Conservation (phyloP, 64 coral and sea anemone species). For the Trachythela sp. region DNA sequence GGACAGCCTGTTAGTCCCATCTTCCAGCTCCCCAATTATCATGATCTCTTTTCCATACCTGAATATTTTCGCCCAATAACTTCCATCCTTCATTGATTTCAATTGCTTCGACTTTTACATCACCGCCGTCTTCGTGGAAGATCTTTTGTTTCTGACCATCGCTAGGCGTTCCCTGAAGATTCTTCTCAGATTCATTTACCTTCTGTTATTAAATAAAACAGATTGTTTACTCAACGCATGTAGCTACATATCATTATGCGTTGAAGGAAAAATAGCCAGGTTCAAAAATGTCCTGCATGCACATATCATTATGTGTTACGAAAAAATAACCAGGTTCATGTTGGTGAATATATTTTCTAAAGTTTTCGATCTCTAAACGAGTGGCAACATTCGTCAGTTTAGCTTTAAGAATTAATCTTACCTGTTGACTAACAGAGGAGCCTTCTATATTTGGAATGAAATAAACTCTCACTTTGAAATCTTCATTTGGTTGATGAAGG, state of each 20-base stretch:
- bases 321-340: no score
- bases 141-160: neutral
- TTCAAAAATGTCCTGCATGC: no score
- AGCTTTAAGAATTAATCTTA: no score
- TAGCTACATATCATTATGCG: neutral
- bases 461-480: neutral
- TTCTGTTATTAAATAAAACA: neutral
- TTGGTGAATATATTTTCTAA: no score
- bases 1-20: no score
- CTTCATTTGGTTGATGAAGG: neutral
- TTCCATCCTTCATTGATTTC: neutral
- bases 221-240: neutral
- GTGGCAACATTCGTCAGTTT: no score
- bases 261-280: neutral
- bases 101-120: neutral
- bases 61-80: neutral
- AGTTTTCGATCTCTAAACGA: no score
- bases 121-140: neutral
- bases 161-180: neutral
- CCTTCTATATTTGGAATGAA: neutral
- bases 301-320: neutral
- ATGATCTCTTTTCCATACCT: neutral
- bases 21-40: no score
- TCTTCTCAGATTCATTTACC: neutral
- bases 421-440: neutral